These are phyloP conservation scores for Tautogolabrus adspersus DNA, from an alignment of 2,113 vertebrate species.

Conservation along the genomic window DNA sequence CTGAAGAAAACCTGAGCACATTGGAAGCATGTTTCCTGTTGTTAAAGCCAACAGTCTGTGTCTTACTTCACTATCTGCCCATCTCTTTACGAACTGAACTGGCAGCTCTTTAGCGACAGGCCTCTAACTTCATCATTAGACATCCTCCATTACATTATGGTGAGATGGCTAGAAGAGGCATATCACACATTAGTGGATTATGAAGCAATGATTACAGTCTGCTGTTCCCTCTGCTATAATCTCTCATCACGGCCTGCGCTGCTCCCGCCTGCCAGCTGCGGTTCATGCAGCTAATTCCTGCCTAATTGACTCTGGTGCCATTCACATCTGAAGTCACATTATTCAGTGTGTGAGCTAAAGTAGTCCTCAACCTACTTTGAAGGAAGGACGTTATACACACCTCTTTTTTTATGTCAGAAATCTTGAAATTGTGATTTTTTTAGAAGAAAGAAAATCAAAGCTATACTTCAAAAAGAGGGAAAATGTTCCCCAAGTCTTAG, in stretches of 20 bases:
- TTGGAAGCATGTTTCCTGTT: not conserved
- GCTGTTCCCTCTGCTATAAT: conserved; percentile 60
- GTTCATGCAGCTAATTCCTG: conserved; percentile 63
- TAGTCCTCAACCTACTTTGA: conserved; percentile 42
- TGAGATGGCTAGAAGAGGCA: conserved; percentile 41
- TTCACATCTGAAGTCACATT: conserved; percentile 50
- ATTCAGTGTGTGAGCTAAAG: conserved; percentile 22
- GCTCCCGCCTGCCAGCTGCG: conserved; percentile 53
- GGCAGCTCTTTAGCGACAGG: conserved; percentile 2
- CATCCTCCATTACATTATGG: conserved; percentile 30
- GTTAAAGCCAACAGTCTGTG: not conserved
- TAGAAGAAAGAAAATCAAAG: not conserved
- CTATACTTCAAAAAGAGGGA: not conserved
- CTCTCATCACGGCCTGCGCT: conserved; percentile 56
- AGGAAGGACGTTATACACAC: conserved; percentile 10
- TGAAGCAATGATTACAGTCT: conserved; percentile 64
- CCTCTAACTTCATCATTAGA: conserved; percentile 24
- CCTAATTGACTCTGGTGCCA: conserved; percentile 64
- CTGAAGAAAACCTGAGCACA: not conserved
- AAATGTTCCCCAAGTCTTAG: not conserved
- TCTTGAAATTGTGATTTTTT: not conserved
- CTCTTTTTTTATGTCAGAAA: conserved; percentile 13
- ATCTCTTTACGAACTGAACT: not conserved
- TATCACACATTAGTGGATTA: conserved; percentile 62
- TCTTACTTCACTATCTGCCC: not conserved